These are phyloP conservation scores for Hydrocynus forskahlii DNA, from an alignment of 2,797 vertebrate species.

Conservation along the genomic window DNA sequence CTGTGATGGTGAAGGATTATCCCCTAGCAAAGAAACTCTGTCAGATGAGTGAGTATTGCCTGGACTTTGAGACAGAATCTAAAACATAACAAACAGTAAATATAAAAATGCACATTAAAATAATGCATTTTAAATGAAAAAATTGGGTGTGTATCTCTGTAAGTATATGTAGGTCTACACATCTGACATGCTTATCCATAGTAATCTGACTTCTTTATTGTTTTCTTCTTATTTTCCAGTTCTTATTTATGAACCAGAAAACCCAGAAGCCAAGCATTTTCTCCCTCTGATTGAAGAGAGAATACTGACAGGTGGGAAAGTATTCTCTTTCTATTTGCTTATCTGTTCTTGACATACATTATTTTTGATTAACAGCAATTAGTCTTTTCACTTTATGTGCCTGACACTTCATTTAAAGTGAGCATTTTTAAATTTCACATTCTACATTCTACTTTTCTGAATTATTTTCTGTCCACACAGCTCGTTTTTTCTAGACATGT, in stretches of 20 bases:
- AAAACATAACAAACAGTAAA: no score
- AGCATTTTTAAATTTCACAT: no score
- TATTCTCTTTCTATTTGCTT: background rate
- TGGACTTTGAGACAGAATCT: no score
- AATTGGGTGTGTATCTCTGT: no score
- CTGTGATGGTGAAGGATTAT: constrained; percentile 79
- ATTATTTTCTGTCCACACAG: no score
- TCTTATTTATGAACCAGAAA: constrained; percentile 83
- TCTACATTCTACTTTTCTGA: no score
- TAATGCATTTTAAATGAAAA: no score
- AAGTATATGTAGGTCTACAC: background rate
- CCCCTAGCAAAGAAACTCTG: constrained; percentile 80
- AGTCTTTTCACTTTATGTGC: background rate
- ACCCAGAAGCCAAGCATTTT: constrained; percentile 81
- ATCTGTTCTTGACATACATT: background rate
- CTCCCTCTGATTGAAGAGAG: constrained; percentile 81
- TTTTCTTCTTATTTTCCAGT: constrained; percentile 69
- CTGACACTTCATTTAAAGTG: no score
- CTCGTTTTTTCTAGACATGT: no score
- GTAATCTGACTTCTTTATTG: constrained; percentile 6
- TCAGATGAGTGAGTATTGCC: constrained; percentile 84
- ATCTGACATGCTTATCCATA: background rate
- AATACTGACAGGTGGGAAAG: constrained; percentile 74
- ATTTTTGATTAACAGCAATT: background rate
- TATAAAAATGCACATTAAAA: no score